Percentiles rank a stretch among this genome's conserved stretches.
Evolutionary conservation across 2,797 vertebrate species (phyloP).

Genomic region (Danio aesculapii): DNA sequence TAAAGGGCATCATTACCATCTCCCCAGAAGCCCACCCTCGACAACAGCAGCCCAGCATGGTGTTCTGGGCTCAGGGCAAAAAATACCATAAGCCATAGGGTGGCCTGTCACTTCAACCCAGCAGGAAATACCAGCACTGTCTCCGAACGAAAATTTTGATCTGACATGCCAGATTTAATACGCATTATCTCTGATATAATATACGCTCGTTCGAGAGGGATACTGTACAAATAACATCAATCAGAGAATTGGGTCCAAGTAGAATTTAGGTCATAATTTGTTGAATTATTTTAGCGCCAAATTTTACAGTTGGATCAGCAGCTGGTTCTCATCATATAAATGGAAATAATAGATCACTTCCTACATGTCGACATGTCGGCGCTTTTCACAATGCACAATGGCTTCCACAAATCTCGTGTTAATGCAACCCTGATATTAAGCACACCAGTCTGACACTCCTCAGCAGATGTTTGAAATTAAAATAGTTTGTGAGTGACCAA

Average conservation of each 20-base stretch:
- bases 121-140: conserved; percentile 15
- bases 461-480: conserved; percentile 61
- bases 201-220: conserved; percentile 10
- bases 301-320: conserved; percentile 59
- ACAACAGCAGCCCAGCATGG: conserved; percentile 58
- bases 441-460: conserved; percentile 46
- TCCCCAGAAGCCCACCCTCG: conserved; percentile 45
- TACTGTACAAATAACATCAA: conserved; percentile 36
- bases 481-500: conserved; percentile 46
- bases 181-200: conserved; percentile 28
- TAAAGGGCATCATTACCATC: conserved; percentile 59
- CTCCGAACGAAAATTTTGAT: conserved; percentile 33
- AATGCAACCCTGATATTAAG: conserved; percentile 53
- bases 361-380: conserved; percentile 47
- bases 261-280: conserved; percentile 48
- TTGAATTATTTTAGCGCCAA: conserved; percentile 53
- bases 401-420: conserved; percentile 34
- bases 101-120: conserved; percentile 31
- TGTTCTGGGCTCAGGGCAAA: conserved; percentile 31
- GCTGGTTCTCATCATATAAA: conserved; percentile 60
- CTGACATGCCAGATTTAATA: conserved; percentile 19
- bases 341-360: conserved; percentile 51
- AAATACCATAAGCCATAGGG: conserved; percentile 32
- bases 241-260: conserved; percentile 33
- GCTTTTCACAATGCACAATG: conserved; percentile 42